Evolutionary conservation across 2,888 invertebrate species (phyloP).

Genomic region (Muscina levida): DNA sequence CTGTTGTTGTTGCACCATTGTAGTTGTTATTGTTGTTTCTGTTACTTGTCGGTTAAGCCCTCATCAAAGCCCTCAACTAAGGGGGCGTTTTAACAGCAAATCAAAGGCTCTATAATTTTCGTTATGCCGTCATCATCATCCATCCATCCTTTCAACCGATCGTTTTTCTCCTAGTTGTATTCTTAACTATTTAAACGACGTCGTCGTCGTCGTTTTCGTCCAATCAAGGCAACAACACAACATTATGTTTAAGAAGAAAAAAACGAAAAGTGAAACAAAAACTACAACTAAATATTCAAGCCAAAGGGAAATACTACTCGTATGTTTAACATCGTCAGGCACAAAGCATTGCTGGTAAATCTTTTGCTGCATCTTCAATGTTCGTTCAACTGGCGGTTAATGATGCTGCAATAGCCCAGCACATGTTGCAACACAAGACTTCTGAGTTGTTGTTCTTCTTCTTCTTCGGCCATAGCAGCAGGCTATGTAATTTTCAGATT

Average conservation of each 20-base stretch:
- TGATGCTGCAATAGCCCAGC: slow-evolving; percentile 1
- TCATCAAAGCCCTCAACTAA: slow-evolving; percentile 32
- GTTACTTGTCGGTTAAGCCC: slow-evolving; percentile 11
- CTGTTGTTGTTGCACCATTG: slow-evolving; percentile 13
- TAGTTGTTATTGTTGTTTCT: background rate
- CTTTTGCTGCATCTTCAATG: background rate
- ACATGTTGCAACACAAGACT: slow-evolving; percentile 43
- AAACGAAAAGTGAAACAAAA: background rate
- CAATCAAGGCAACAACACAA: no score
- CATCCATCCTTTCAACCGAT: slow-evolving; percentile 46
- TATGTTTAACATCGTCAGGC: no score
- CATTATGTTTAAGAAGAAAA: no score
- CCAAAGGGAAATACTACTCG: no score
- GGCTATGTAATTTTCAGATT: slow-evolving; percentile 61
- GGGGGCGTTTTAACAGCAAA: slow-evolving; percentile 65
- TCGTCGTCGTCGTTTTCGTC: no score
- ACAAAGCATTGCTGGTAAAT: no score
- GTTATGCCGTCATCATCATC: background rate
- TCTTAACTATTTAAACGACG: background rate
- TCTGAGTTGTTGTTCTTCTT: slow-evolving; percentile 12
- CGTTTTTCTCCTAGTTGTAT: background rate
- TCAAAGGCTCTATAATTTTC: slow-evolving; percentile 65
- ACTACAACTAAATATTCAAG: slow-evolving; percentile 4
- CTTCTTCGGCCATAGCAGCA: slow-evolving; percentile 15
- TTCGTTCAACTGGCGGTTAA: background rate